Conservation (phyloP, 2,888 invertebrate genomes). For the Cataglyphis altisquamis region DNA sequence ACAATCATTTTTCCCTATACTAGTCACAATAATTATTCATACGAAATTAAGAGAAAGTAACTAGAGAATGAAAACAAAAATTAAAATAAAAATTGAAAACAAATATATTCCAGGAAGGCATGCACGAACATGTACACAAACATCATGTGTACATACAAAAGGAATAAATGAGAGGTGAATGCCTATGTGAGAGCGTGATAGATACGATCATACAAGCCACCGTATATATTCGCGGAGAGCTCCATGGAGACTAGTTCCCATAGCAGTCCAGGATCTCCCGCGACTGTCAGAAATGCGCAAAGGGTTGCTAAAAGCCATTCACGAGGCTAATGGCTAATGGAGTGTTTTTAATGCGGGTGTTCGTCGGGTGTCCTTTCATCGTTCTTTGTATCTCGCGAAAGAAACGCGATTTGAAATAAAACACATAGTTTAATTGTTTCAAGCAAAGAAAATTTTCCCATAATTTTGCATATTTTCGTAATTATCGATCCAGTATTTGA, state of each 20-base stretch:
- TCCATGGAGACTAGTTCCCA: slow-evolving; percentile 69
- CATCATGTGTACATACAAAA: background rate
- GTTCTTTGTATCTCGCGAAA: slow-evolving; percentile 53
- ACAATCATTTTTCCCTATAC: background rate
- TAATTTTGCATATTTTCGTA: background rate
- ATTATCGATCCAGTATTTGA: background rate
- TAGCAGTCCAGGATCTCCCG: slow-evolving; percentile 71
- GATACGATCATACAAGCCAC: slow-evolving; percentile 49
- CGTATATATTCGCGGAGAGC: slow-evolving; percentile 66
- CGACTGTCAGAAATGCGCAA: slow-evolving; percentile 72
- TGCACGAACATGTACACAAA: background rate
- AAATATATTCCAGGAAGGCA: background rate
- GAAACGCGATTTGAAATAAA: slow-evolving; percentile 34
- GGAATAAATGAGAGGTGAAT: slow-evolving; percentile 11
- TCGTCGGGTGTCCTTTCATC: slow-evolving; percentile 6
- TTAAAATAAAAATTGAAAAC: background rate
- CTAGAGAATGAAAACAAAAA: background rate
- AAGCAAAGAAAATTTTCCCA: background rate
- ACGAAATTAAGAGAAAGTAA: background rate
- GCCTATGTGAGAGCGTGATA: slow-evolving; percentile 1
- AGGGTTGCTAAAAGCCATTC: slow-evolving; percentile 81
- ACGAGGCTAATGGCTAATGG: slow-evolving; percentile 76
- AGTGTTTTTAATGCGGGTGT: slow-evolving; percentile 66
- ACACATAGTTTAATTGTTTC: slow-evolving; percentile 22
- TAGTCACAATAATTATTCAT: background rate